Evolutionary conservation across 2,888 invertebrate genomes (phyloP).

Genomic region (Tridacna gigas): DNA sequence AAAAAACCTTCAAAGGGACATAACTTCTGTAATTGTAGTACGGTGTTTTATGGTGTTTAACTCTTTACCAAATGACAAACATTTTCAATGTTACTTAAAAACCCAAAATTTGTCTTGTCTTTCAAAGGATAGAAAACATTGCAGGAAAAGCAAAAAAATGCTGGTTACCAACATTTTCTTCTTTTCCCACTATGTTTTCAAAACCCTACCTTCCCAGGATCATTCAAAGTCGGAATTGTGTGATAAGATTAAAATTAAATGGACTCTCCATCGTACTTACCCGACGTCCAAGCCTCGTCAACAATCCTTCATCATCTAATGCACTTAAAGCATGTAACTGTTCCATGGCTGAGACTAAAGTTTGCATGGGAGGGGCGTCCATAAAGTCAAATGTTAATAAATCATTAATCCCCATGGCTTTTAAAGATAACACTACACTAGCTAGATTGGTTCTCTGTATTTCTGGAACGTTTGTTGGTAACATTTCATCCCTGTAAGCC

Average conservation of each 20-base stretch:
- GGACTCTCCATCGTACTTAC: conserved; percentile 74
- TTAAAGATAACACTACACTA: conserved; percentile 96
- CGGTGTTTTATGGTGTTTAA: too few relatives aligned
- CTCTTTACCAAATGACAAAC: too few relatives aligned
- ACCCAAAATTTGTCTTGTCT: too few relatives aligned
- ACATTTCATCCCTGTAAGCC: conserved; percentile 99
- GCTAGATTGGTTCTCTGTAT: conserved; percentile 99
- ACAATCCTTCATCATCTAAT: conserved; percentile 91
- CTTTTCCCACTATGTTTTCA: neutral
- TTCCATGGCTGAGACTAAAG: conserved; percentile 98
- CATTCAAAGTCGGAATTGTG: neutral
- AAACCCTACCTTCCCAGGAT: neutral
- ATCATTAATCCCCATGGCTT: conserved; percentile 99
- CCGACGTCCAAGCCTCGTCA: conserved; percentile 88
- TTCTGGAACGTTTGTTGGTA: conserved; percentile 93
- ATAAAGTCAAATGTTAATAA: conserved; percentile 99
- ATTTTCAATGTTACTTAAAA: too few relatives aligned
- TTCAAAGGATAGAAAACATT: neutral
- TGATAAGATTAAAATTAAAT: neutral
- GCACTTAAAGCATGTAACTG: conserved; percentile 98
- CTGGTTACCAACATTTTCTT: neutral
- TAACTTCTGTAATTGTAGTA: too few relatives aligned
- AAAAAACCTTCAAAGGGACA: too few relatives aligned
- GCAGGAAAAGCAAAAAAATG: neutral
- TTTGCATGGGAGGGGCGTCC: conserved; percentile 99